Evolutionary conservation across 2,797 vertebrate species (phyloP).

Genomic region (Chromobotia macracanthus): DNA sequence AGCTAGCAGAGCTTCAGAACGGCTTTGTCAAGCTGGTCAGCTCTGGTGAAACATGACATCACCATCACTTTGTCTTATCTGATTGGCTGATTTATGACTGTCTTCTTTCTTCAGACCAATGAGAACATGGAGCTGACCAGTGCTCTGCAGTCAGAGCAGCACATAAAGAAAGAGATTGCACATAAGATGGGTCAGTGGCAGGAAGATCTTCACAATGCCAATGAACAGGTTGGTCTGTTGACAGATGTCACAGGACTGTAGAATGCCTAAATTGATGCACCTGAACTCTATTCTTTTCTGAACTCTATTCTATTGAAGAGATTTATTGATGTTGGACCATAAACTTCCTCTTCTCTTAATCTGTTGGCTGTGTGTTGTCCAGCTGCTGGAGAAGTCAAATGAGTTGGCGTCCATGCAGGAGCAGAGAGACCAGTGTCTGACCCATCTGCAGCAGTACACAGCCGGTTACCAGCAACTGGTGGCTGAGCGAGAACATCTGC

Average conservation of each 20-base stretch:
- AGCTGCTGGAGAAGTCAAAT: slow-evolving; percentile 82
- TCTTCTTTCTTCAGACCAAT: slow-evolving; percentile 82
- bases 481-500: slow-evolving; percentile 84
- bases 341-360: neutral
- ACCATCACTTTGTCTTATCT: neutral
- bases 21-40: slow-evolving; percentile 92
- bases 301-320: no score
- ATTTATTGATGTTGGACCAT: no score
- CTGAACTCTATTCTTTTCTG: no score
- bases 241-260: neutral
- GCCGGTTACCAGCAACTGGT: slow-evolving; percentile 84
- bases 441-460: slow-evolving; percentile 88
- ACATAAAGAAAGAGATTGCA: slow-evolving; percentile 93
- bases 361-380: neutral
- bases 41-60: neutral
- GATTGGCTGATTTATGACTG: neutral
- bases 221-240: slow-evolving; percentile 80
- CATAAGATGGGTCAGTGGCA: slow-evolving; percentile 90
- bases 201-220: slow-evolving; percentile 84
- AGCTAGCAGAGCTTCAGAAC: slow-evolving; percentile 93
- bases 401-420: slow-evolving; percentile 81
- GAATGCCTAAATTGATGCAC: neutral
- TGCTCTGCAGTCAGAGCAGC: slow-evolving; percentile 90
- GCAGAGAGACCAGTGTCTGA: slow-evolving; percentile 85
- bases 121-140: slow-evolving; percentile 95